Conservation (phyloP, 2,888 invertebrate genomes). For the Troilus luridus region DNA sequence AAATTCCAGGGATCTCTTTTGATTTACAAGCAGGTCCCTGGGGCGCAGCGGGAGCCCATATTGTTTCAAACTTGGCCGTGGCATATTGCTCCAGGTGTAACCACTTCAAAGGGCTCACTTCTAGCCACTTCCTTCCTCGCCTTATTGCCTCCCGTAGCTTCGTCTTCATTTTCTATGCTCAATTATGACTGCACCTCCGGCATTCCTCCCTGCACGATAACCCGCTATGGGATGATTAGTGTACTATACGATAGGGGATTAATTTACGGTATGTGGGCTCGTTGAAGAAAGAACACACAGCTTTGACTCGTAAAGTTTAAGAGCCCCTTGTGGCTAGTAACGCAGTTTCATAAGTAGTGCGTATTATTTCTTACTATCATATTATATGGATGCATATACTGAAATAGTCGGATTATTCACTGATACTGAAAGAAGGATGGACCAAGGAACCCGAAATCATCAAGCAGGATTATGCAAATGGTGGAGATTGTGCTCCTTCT, state of each 20-base stretch:
- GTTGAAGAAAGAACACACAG: background rate
- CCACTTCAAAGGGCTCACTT: constrained; percentile 44
- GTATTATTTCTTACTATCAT: too few species aligned
- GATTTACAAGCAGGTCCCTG: constrained; percentile 14
- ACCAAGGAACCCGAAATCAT: too few species aligned
- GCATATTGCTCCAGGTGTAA: constrained; percentile 48
- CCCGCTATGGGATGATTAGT: constrained; percentile 12
- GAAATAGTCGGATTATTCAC: too few species aligned
- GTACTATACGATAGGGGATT: constrained; percentile 5
- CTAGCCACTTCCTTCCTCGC: constrained; percentile 13
- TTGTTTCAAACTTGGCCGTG: constrained; percentile 43
- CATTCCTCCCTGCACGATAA: background rate
- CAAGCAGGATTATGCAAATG: too few species aligned
- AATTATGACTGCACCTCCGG: background rate
- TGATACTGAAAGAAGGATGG: too few species aligned
- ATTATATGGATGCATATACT: too few species aligned
- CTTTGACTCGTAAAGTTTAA: background rate
- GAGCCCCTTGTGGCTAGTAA: background rate
- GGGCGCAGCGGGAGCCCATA: background rate
- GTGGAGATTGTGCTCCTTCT: too few species aligned
- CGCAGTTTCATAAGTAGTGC: too few species aligned
- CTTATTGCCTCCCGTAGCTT: constrained; percentile 31
- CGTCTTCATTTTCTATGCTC: constrained; percentile 46
- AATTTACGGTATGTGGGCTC: background rate
- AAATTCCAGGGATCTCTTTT: constrained; percentile 46